Base-by-base conservation (phyloP, 2,888 invertebrate genomes). In the Epinotia bilunana region DNA sequence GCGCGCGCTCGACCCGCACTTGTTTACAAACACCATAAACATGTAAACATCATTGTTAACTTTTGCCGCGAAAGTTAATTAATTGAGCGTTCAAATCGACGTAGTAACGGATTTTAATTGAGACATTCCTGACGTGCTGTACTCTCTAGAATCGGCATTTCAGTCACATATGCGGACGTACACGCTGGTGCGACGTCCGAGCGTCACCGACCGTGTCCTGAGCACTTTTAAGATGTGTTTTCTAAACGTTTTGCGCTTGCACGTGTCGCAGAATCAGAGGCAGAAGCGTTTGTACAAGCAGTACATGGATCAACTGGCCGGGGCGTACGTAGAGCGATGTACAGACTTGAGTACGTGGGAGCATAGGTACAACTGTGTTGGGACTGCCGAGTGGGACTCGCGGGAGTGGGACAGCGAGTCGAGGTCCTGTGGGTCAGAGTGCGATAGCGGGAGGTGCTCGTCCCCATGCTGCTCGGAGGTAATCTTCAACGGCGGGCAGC, bases 201-300 rank as follows among this genome's bases (percentile, higher is more conserved):
- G 87, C 77, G 83, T 81, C 74, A 74, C 85, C n/a, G 79, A 79
- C 67, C 83, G 86, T 69, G 76, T 88, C 80, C 80, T 90, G 74
- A 79, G 80, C 43, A 77, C 80, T 77, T 77, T 87, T 57, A 92
- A 89, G 82, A 95, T 95, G 95, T 95, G 95, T 84, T 94, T 95
- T 82, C 86, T 95, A 18, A 95, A 95, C 84, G 92, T 95, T 63
- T 81, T 95, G 60, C 91, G 95, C 9, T 84, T 95, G 39, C 95
- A 95, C 78, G 94, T 95, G 57, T 91, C 93, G 18, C 94, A 95
- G 78, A 92, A 87, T 74, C 94, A 94, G 80, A 86, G 92, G 18
- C 94, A 94, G 85, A 94, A 94, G 84, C 87, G 93, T 9, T 82
- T 94, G 28, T 94, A 94, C 82, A 94, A 94, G 83, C 93, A 94